A percentile compares a stretch with the other conserved stretches of the same genome.
phyloP scores from a whole-genome alignment of 2,888 invertebrate genomes.

The Chrysolina americana region DNA sequence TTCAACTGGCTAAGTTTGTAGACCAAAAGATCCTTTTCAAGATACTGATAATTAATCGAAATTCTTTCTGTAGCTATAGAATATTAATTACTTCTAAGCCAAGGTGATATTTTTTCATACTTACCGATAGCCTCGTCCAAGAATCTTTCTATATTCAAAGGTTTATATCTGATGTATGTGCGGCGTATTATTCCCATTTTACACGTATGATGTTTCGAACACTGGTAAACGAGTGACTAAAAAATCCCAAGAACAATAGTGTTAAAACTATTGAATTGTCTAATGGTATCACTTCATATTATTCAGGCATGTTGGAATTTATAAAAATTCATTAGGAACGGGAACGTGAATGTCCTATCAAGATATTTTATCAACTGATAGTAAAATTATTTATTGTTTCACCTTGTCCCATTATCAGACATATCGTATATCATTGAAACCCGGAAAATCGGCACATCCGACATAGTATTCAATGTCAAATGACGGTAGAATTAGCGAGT shows the following conservation, averaged over 20 bases:
- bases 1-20: too few relatives aligned
- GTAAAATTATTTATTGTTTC: slow-evolving; percentile 9
- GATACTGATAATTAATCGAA: too few relatives aligned
- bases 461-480: not conserved
- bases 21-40: too few relatives aligned
- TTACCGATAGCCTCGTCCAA: slow-evolving; percentile 29
- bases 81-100: not conserved
- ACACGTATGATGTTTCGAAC: not conserved
- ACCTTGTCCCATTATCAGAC: not conserved
- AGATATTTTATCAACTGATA: slow-evolving; percentile 30
- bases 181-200: slow-evolving; percentile 35
- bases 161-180: slow-evolving; percentile 36
- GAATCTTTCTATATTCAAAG: slow-evolving; percentile 27
- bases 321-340: not conserved
- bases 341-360: not conserved
- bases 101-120: not conserved
- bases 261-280: not conserved
- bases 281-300: not conserved
- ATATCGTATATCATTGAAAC: not conserved
- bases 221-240: not conserved
- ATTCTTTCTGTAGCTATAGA: too few relatives aligned
- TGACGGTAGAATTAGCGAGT: too few relatives aligned
- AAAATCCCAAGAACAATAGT: not conserved
- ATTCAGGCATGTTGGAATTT: not conserved
- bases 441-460: not conserved